A percentile compares a stretch with the other conserved stretches of the same genome.
Evolutionary conservation across 2,113 vertebrate species (phyloP).

Genomic region (Charadrius vociferus): DNA sequence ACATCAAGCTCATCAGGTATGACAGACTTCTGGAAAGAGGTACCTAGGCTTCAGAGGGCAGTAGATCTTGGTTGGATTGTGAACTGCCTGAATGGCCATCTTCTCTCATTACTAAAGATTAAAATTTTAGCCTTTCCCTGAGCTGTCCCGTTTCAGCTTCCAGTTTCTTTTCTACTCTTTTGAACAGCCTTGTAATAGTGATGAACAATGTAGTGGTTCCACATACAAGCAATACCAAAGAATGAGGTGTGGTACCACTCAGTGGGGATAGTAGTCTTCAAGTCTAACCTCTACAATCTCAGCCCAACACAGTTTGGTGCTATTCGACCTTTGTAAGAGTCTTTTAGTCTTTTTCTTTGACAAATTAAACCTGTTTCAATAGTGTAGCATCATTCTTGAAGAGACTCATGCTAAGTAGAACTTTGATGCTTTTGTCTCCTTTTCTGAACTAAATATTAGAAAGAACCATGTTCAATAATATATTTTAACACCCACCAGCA

Average conservation of each 20-base stretch:
- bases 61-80: background rate
- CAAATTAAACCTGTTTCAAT: background rate
- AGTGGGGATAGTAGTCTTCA: background rate
- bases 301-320: background rate
- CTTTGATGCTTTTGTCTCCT: background rate
- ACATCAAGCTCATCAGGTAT: background rate
- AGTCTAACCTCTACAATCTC: background rate
- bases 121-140: background rate
- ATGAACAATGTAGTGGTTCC: background rate
- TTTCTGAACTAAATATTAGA: background rate
- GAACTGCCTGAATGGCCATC: background rate
- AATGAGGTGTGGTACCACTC: background rate
- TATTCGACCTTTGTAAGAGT: background rate
- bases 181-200: accelerated
- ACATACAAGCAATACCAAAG: background rate
- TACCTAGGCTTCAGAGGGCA: background rate
- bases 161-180: background rate
- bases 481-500: background rate
- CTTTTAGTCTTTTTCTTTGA: background rate
- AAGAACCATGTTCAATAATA: background rate
- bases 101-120: background rate
- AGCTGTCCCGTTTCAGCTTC: background rate
- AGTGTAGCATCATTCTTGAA: background rate
- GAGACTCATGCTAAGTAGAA: background rate
- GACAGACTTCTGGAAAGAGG: background rate